These are phyloP conservation scores for Drosophila prolongata DNA, from an alignment of 2,888 invertebrate species.

Conservation along the genomic window DNA sequence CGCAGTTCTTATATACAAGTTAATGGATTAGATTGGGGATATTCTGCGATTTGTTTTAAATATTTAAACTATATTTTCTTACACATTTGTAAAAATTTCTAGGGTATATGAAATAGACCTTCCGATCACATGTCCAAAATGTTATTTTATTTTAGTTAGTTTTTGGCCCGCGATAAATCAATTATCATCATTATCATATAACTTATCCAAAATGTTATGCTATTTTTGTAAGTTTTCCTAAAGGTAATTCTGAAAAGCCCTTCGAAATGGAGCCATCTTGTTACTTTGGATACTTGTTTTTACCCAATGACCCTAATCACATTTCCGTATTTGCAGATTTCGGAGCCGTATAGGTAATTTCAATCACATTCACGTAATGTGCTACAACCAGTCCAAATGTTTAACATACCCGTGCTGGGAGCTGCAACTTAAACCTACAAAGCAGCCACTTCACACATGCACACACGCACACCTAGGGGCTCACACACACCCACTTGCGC, in stretches of 20 bases:
- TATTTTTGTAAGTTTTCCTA: too few species aligned
- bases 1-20: too few species aligned
- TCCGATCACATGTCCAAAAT: too few species aligned
- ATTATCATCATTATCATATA: too few species aligned
- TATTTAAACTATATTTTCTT: too few species aligned
- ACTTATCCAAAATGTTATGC: too few species aligned
- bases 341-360: constrained; percentile 17
- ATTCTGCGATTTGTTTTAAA: too few species aligned
- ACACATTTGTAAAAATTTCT: too few species aligned
- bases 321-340: constrained; percentile 26
- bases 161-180: too few species aligned
- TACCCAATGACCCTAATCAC: not conserved
- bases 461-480: constrained; percentile 8
- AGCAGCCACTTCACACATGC: constrained; percentile 60
- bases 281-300: not conserved
- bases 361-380: constrained; percentile 44
- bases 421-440: constrained; percentile 52
- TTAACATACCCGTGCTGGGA: constrained; percentile 62
- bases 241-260: not conserved
- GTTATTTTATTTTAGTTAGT: too few species aligned
- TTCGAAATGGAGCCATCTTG: not conserved
- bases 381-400: constrained; percentile 57
- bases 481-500: constrained; percentile 1
- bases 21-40: too few species aligned
- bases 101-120: too few species aligned